Evolutionary conservation across 2,888 invertebrate species (phyloP).

Genomic region (Mimas tiliae): DNA sequence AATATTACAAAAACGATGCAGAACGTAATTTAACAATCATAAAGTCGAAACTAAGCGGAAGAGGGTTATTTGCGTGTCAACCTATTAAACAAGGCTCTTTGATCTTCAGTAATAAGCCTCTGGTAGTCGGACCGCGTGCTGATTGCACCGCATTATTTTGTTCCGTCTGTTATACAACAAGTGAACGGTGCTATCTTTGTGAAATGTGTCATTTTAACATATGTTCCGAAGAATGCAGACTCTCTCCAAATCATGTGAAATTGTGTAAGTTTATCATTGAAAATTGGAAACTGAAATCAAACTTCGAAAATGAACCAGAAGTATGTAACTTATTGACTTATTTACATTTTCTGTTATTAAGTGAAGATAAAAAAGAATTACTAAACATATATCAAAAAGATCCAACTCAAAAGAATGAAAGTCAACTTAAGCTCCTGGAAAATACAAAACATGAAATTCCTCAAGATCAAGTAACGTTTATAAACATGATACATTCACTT

Average conservation of each 20-base stretch:
- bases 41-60: constrained; percentile 86
- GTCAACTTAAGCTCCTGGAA: constrained; percentile 78
- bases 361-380: constrained; percentile 68
- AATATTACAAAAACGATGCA: constrained; percentile 40
- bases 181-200: constrained; percentile 74
- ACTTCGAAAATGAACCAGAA: constrained; percentile 41
- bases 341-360: constrained; percentile 59
- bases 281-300: constrained; percentile 70
- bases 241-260: constrained; percentile 76
- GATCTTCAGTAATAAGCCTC: constrained; percentile 87
- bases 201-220: constrained; percentile 87
- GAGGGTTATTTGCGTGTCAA: constrained; percentile 88
- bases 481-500: constrained; percentile 80
- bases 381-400: constrained; percentile 74
- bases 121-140: constrained; percentile 87
- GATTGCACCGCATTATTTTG: constrained; percentile 83
- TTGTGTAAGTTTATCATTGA: constrained; percentile 86
- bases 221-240: constrained; percentile 86
- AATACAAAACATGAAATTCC: constrained; percentile 70
- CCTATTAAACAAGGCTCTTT: constrained; percentile 86
- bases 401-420: constrained; percentile 56
- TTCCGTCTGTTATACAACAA: constrained; percentile 84
- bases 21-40: constrained; percentile 82
- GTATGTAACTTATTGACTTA: constrained; percentile 58
- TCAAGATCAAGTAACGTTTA: constrained; percentile 78